Evolutionary conservation across 2,888 invertebrate species (phyloP), one percentile per base, ranked within the genome.

Genomic region (Diabrotica balteata): DNA sequence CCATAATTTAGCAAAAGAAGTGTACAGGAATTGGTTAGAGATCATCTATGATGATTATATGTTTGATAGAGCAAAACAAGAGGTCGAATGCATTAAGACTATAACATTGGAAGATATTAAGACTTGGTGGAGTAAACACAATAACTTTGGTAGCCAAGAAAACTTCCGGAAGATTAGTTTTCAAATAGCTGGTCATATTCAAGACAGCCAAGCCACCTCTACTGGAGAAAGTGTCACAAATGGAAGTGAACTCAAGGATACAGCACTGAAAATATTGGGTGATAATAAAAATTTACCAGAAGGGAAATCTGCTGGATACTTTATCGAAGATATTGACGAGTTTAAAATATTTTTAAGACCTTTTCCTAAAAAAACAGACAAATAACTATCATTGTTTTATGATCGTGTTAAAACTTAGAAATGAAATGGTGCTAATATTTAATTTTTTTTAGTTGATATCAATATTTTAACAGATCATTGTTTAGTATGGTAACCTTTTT

Each of bases 11-110:
- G 88, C 88, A 73, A 93, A 94, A 75, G 96, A 96, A 84, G 87
- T 90, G 0, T 76, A 85, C 45, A 88, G 93, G 72, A 91, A 95
- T 82, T 96, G 95, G 95, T 83, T 84, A 0, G 96, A 96, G 84
- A 94, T 96, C 1, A 82, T 86, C 0, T 87, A 86, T 63, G 86
- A 87, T 60, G 90, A 92, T 61, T 95, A 93, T 79, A 83, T 91
- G 73, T 96, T 95, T 83, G 92, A 95, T 80, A 87, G 93, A 68
- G 80, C 89, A 4, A 88, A 89, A 65, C 86, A 86, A 61, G 94
- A 96, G 85, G 87, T 90, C n/a, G 84, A 85, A 0, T 86, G 86
- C 0, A 87, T 90, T 22, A 85, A 88, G 67, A 80, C 82, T 5
- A 80, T 90, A 1, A 86, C 82, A 22, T 61, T 86, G 45, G 72